Evolutionary conservation across 2,113 vertebrate genomes (phyloP).

Genomic region (Amphiprion ocellaris): DNA sequence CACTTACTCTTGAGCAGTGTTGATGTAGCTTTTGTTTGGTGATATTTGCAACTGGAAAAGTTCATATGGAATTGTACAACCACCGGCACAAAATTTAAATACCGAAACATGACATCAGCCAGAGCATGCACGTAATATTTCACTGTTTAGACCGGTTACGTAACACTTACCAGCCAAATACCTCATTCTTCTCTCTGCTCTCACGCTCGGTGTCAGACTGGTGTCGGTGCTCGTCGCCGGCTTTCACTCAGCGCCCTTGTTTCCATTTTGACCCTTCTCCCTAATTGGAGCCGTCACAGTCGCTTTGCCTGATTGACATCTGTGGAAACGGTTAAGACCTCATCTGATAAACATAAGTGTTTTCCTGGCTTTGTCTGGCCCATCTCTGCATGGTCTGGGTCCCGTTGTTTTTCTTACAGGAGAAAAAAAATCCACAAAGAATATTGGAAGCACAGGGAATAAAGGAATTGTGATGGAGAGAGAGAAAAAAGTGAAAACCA

Average conservation of each 20-base stretch:
- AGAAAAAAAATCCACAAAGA: slow-evolving; percentile 53
- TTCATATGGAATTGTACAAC: background rate
- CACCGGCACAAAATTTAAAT: background rate
- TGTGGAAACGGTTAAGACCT: slow-evolving; percentile 75
- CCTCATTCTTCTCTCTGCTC: background rate
- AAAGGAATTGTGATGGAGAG: slow-evolving; percentile 11
- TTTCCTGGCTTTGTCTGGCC: slow-evolving; percentile 66
- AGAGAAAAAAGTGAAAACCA: slow-evolving; percentile 51
- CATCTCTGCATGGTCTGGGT: slow-evolving; percentile 59
- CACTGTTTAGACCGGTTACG: background rate
- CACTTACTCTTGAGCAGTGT: background rate
- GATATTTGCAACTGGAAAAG: background rate
- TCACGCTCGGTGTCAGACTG: slow-evolving; percentile 2
- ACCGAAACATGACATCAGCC: background rate
- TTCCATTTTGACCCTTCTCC: slow-evolving; percentile 69
- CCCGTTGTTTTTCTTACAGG: slow-evolving; percentile 69
- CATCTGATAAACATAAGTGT: slow-evolving; percentile 71
- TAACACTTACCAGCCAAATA: slow-evolving; percentile 7
- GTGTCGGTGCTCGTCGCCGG: slow-evolving; percentile 6
- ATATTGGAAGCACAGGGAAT: slow-evolving; percentile 42
- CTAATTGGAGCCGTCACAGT: slow-evolving; percentile 79
- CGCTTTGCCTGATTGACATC: slow-evolving; percentile 81
- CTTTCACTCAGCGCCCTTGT: slow-evolving; percentile 58
- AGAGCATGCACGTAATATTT: background rate
- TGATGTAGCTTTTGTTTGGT: background rate